These are phyloP conservation scores for Puffinus mauretanicus DNA, from an alignment of 2,113 vertebrate genomes.

Conservation along the genomic window DNA sequence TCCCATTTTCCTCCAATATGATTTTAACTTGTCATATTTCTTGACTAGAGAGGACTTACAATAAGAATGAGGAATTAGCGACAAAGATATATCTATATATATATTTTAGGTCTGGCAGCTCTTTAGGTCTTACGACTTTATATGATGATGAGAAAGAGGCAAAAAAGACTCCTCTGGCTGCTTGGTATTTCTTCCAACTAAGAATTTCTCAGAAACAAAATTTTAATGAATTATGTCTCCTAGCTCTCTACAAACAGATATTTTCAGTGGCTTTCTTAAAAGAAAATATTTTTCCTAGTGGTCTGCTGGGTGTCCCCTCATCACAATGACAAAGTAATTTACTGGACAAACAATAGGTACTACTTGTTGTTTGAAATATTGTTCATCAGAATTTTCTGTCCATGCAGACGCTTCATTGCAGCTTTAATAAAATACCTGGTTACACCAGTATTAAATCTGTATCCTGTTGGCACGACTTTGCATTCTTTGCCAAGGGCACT, in stretches of 20 bases:
- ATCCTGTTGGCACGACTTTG: constrained; percentile 36
- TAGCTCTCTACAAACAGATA: not conserved
- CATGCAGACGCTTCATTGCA: not conserved
- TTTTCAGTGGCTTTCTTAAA: not conserved
- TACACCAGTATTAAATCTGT: constrained; percentile 16
- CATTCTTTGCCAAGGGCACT: constrained; percentile 54
- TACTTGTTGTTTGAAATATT: not conserved
- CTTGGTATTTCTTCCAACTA: not conserved
- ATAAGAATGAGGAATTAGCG: not conserved
- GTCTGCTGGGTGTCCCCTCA: not conserved
- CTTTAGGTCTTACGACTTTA: not conserved
- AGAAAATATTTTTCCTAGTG: not conserved
- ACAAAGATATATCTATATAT: not conserved
- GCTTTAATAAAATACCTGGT: constrained; percentile 20
- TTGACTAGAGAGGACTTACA: not conserved
- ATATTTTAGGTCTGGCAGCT: not conserved
- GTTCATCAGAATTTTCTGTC: not conserved
- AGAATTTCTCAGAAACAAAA: not conserved
- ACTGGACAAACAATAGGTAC: not conserved
- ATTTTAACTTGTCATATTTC: not conserved
- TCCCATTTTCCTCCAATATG: not conserved
- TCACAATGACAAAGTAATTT: not conserved
- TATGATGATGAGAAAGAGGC: not conserved
- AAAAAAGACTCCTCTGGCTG: not conserved
- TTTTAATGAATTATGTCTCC: not conserved